These are phyloP conservation scores for Leucoraja erinaceus DNA, from an alignment of 2,113 vertebrate genomes.

Conservation along the genomic window DNA sequence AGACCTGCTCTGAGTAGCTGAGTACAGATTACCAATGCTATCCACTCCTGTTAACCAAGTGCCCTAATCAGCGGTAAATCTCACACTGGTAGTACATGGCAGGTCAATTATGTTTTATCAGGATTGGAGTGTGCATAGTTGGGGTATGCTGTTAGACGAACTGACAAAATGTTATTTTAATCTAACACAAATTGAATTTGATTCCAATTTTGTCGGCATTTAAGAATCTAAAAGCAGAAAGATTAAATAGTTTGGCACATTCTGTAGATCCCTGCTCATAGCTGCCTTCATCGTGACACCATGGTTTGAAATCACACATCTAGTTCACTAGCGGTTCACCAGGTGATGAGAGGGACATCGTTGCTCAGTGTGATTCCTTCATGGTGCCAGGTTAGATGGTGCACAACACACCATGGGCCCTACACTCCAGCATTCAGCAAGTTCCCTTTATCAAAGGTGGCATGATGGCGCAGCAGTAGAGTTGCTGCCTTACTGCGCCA, in stretches of 20 bases:
- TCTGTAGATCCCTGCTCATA: not conserved
- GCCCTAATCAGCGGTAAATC: not conserved
- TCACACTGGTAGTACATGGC: not conserved
- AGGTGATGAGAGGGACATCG: not conserved
- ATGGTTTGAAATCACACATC: not conserved
- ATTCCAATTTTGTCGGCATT: slow-evolving; percentile 23
- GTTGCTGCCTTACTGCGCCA: too few species aligned
- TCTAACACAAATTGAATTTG: slow-evolving; percentile 13
- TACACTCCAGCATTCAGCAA: not conserved
- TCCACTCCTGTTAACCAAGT: not conserved
- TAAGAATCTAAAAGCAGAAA: slow-evolving; percentile 1
- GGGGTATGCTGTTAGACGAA: not conserved
- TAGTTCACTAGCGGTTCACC: not conserved
- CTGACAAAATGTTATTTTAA: not conserved
- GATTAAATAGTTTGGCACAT: not conserved
- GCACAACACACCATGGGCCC: not conserved
- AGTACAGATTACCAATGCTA: not conserved
- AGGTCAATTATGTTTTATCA: not conserved
- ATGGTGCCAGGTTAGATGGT: not conserved
- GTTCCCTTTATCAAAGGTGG: not conserved
- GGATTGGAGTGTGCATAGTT: not conserved
- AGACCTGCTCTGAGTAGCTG: not conserved
- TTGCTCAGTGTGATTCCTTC: not conserved
- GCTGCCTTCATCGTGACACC: not conserved
- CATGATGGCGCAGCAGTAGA: too few species aligned